Conservation (phyloP, 2,113 vertebrate species). For the Talpa occidentalis region DNA sequence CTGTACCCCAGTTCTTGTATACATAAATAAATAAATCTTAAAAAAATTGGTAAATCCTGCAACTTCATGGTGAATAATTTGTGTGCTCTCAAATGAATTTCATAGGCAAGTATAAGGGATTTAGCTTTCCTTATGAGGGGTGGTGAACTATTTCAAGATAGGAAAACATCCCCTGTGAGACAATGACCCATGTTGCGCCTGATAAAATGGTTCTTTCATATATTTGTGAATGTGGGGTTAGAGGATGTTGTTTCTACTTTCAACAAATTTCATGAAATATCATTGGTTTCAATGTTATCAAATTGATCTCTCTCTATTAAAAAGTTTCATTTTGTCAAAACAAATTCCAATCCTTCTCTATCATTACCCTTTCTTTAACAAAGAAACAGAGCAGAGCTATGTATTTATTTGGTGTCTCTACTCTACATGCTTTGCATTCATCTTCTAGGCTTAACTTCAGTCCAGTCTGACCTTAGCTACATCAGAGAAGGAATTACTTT, state of each 20-base stretch:
- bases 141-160: not conserved
- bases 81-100: not conserved
- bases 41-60: not conserved
- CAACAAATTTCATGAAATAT: not conserved
- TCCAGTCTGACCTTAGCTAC: not conserved
- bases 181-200: not conserved
- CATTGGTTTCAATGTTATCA: not conserved
- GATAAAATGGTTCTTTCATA: not conserved
- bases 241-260: not conserved
- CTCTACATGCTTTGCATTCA: not conserved
- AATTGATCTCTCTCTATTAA: not conserved
- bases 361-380: not conserved
- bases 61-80: not conserved
- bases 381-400: not conserved
- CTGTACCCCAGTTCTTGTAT: too few relatives aligned
- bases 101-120: not conserved
- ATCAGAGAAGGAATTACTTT: not conserved
- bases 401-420: not conserved
- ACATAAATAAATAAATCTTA: too few relatives aligned
- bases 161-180: not conserved
- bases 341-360: not conserved
- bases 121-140: not conserved
- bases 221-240: not conserved
- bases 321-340: not conserved
- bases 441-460: not conserved